Percentiles rank a stretch among this genome's conserved stretches.
Evolutionary conservation across 2,113 vertebrate genomes (phyloP).

Genomic region (Crotalus tigris): DNA sequence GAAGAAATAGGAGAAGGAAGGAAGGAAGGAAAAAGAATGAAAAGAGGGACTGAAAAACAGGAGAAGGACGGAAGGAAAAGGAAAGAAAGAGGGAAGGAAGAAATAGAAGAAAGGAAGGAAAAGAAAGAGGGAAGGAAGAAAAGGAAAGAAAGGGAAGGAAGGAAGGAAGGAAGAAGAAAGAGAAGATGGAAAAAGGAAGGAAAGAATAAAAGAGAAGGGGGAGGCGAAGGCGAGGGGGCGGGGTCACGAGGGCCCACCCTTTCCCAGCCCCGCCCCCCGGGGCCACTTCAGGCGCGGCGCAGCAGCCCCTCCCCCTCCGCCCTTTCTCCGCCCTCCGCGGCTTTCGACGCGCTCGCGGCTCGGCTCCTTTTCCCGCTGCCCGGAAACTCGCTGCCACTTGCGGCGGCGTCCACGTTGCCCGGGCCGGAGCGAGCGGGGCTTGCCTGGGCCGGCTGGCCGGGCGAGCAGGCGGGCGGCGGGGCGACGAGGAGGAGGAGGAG

Average conservation of each 20-base stretch:
- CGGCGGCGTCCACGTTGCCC: constrained; percentile 9
- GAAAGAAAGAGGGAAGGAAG: not conserved
- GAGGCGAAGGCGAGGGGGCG: not conserved
- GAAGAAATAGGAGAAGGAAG: not conserved
- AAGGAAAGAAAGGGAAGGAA: not conserved
- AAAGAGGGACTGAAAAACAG: not conserved
- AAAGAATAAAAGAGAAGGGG: not conserved
- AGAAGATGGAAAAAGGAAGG: no score
- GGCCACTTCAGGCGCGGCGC: constrained; percentile 10
- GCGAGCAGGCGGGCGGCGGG: not conserved
- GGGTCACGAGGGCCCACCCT: not conserved
- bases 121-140: not conserved
- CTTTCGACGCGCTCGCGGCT: constrained; percentile 54
- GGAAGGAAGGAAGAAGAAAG: not conserved
- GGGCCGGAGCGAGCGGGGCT: constrained; percentile 22
- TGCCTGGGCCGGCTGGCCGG: not conserved
- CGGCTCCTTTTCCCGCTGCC: constrained; percentile 33
- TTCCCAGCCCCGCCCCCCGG: not conserved
- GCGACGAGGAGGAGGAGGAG: no score
- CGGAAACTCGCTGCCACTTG: constrained; percentile 55
- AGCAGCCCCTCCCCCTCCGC: not conserved
- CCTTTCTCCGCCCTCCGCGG: constrained; percentile 37
- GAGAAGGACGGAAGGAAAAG: not conserved
- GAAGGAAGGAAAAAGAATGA: not conserved
- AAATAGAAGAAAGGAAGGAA: not conserved